Base-by-base conservation (phyloP, 1,140 invertebrate genomes). In the Drosophila ficusphila region DNA sequence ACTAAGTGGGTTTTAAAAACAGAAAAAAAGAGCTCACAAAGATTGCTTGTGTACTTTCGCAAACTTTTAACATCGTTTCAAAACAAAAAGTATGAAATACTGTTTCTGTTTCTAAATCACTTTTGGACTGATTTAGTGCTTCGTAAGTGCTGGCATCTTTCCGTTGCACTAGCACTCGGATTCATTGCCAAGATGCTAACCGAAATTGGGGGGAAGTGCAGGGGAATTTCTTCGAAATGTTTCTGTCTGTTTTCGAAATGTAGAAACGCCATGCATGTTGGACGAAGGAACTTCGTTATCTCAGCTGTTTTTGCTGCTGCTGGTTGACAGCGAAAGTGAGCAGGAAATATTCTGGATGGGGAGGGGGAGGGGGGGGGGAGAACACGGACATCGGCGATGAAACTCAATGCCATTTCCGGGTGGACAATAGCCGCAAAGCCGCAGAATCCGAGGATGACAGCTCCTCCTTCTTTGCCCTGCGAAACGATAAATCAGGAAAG, bases 391-490 rank as follows among this genome's bases (percentile, higher is more conserved):
- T 42, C 14, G 33, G 36, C 36, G 51, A 42, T 56, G 19, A 42
- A 42, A 62, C 42, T 14, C 27, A 34, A 42, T 56, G 49, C 58
- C 51, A 42, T 56, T 42, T 62, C 19, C 38, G 49, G 19, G 27
- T 62, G 38, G 49, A 60, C 38, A 62, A 58, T 36, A 21, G 11
- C 23, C 14, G 16, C 14, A 44, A 44, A 42, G 52, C 38, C 60
- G 39, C 27, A 42, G 27, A 58, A 42, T 36, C 21, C 16, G n/a
- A 11, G n/a, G n/a, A 21, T 56, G 36, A 57, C 51, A 61, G 36
- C 12, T 12, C 19, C 19, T 31, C 19, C 9, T 29, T 31, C 12
- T 25, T n/a, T 12, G 18, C 12, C 4, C 11, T 29, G 5, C 14
- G 27, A 23, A 23, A 44, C 27, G 6, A 58, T 44, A 58, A 58